These are phyloP conservation scores for Sakesphorus luctuosus DNA, from an alignment of 2,113 vertebrate genomes.

Conservation along the genomic window DNA sequence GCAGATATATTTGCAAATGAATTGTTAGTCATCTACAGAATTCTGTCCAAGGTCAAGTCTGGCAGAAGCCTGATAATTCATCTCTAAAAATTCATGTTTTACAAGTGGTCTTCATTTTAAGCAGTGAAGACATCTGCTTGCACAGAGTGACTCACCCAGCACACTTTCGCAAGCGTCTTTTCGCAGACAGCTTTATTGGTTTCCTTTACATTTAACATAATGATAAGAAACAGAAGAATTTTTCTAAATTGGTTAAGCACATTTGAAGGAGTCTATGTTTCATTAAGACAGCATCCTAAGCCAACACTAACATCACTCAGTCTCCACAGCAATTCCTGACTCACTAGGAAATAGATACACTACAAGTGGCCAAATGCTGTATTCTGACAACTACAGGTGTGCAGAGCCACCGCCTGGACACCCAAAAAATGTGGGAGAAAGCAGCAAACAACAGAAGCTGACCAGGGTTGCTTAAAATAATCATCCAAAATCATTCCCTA, in stretches of 20 bases:
- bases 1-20: neutral
- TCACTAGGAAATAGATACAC: neutral
- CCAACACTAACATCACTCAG: neutral
- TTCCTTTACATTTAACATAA: constrained; percentile 28
- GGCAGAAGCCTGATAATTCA: neutral
- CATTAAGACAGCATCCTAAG: neutral
- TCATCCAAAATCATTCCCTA: neutral
- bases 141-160: constrained; percentile 17
- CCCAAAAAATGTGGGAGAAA: neutral
- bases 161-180: neutral
- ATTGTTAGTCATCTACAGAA: neutral
- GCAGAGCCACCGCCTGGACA: neutral
- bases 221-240: constrained; percentile 1
- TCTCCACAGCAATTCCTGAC: neutral
- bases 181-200: neutral
- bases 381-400: neutral
- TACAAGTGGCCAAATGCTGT: neutral
- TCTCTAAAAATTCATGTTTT: neutral
- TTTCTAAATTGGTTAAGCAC: neutral
- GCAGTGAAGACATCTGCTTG: neutral
- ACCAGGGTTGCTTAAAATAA: neutral
- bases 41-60: neutral
- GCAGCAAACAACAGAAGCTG: neutral
- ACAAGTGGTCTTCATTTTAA: neutral
- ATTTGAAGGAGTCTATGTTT: neutral